Evolutionary conservation across 1,140 invertebrate genomes (phyloP), one percentile per base, ranked within the genome.

Genomic region (Drosophila burlai): DNA sequence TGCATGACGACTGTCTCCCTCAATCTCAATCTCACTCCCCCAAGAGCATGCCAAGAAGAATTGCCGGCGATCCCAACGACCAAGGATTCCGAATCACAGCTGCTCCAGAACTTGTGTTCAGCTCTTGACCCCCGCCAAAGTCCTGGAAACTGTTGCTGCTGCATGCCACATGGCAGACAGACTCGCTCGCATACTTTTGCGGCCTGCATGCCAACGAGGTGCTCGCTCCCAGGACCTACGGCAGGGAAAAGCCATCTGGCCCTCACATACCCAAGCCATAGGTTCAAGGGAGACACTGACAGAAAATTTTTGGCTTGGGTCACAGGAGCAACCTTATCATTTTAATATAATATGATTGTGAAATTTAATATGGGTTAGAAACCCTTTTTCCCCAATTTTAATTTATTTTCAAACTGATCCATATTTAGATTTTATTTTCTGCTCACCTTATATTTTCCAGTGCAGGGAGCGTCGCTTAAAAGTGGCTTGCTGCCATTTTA

Each of bases 131-230:
- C 68, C 43, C 46, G 49, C 67, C 45, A 42, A 31, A 42, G 67
- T 47, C 69, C 69, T 26, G 36, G 66, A 58, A 71, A 73, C 69
- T 72, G 69, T 71, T 71, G 66, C 69, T 71, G 55, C 55, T 64
- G 47, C 75, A 61, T 57, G 74, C 72, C 76, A 45, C 76, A 83
- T 59, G 61, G 64, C 76, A 75, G 63, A 68, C 31, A 55, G 63
- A 55, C 63, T 38, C 1, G 34, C 62, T 82, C 67, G 72, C 82
- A 90, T 84, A 62, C 66, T 83, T 87, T 46, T 71, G 76, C 57
- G 84, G 68, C 62, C 62, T 72, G 68, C 68, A 80, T 83, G 67
- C 61, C 80, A 59, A 63, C 73, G 80, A 62, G 74, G 68, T 82
- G 74, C 65, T 50, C 54, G 54, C 47, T 40, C 63, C 46, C 18